A percentile compares a stretch with the other conserved stretches of the same genome.
These are phyloP conservation scores for Dufourea novaeangliae DNA, from an alignment of 1,140 invertebrate species.

Conservation along the genomic window DNA sequence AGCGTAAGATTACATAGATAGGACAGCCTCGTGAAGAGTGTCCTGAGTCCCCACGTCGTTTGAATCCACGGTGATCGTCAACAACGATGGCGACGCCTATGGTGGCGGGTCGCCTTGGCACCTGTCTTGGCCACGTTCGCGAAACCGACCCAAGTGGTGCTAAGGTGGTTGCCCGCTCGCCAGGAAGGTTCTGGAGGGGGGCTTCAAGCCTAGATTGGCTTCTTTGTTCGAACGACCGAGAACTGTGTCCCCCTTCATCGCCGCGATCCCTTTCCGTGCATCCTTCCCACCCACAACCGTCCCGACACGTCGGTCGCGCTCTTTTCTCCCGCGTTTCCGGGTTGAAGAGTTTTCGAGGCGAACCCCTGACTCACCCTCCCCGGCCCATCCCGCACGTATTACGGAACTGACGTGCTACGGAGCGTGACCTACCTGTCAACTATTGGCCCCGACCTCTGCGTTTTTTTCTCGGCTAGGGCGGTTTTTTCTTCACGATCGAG, in stretches of 20 bases:
- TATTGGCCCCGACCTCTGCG: not conserved
- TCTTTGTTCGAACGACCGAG: slow-evolving; percentile 31
- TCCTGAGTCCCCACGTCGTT: not conserved
- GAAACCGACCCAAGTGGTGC: slow-evolving; percentile 14
- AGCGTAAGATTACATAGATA: slow-evolving; percentile 1
- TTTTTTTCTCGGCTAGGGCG: not conserved
- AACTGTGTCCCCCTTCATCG: slow-evolving; percentile 4
- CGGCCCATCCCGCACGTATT: not conserved
- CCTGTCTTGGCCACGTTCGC: slow-evolving; percentile 13
- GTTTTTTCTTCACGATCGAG: not conserved
- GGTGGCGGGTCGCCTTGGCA: not conserved
- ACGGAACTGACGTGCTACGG: slow-evolving; percentile 14
- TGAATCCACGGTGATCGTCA: slow-evolving; percentile 6
- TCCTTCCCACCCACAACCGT: not conserved
- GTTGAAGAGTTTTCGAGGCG: not conserved
- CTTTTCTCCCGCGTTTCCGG: slow-evolving; percentile 6
- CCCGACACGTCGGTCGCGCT: not conserved
- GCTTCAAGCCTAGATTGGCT: slow-evolving; percentile 33
- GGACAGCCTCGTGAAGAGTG: not conserved
- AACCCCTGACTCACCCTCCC: not conserved
- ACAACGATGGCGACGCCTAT: no score
- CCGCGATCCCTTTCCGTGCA: not conserved
- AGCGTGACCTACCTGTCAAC: slow-evolving; percentile 48
- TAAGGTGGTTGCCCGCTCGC: not conserved
- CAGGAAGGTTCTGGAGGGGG: not conserved